Conservation (phyloP, 1,140 invertebrate genomes). For the Psix sp. region DNA sequence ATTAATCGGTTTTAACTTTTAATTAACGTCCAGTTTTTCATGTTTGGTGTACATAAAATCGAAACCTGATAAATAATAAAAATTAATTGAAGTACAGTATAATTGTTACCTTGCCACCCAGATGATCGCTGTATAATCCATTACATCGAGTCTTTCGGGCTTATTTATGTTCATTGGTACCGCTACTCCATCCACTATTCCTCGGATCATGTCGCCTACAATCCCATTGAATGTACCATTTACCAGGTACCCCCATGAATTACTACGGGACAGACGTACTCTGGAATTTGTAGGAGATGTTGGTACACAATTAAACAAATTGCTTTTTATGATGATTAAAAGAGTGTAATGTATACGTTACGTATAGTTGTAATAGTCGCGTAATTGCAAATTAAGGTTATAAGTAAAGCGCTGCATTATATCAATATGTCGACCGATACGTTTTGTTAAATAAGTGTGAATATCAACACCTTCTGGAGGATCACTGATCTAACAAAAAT, state of each 20-base stretch:
- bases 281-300: too few species aligned
- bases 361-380: constrained; percentile 81
- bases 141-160: constrained; percentile 77
- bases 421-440: constrained; percentile 77
- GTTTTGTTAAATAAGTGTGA: constrained; percentile 77
- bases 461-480: constrained; percentile 68
- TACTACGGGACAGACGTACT: constrained; percentile 70
- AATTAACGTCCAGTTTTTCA: too few species aligned
- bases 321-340: too few species aligned
- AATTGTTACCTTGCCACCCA: constrained; percentile 78
- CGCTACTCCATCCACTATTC: constrained; percentile 79
- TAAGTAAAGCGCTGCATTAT: constrained; percentile 81
- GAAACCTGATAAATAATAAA: not conserved
- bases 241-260: constrained; percentile 81
- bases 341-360: constrained; percentile 61
- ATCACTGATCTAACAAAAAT: constrained; percentile 13
- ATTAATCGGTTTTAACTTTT: not conserved
- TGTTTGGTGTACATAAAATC: too few species aligned
- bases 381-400: constrained; percentile 77
- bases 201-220: constrained; percentile 79
- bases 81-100: not conserved
- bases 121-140: constrained; percentile 80
- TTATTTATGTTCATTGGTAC: constrained; percentile 79
- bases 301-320: too few species aligned
- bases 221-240: constrained; percentile 83